phyloP scores from a whole-genome alignment of 2,113 vertebrate genomes.

The Hemiscyllium ocellatum region DNA sequence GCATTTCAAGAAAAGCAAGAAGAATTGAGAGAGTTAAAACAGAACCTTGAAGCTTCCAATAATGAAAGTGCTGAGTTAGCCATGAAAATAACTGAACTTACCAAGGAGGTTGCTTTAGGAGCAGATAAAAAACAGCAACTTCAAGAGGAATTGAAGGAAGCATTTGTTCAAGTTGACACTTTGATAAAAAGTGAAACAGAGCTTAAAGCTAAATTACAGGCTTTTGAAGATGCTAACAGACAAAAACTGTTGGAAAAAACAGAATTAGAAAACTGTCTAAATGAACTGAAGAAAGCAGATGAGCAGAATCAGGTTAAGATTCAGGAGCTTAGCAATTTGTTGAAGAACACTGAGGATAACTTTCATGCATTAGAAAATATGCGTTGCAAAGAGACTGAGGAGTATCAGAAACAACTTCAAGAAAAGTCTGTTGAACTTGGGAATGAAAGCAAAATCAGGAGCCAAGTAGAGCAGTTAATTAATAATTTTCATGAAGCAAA shows the following conservation, averaged over 20 bases:
- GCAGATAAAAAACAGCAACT: conserved; percentile 67
- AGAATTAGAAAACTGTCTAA: conserved; percentile 62
- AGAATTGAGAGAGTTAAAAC: conserved; percentile 63
- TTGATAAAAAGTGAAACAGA: conserved; percentile 61
- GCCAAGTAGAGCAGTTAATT: conserved; percentile 57
- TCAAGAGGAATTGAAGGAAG: conserved; percentile 67
- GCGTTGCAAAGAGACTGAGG: conserved; percentile 58
- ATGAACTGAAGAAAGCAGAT: conserved; percentile 50
- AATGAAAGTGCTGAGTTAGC: conserved; percentile 61
- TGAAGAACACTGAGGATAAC: conserved; percentile 60
- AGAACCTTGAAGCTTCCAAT: conserved; percentile 53
- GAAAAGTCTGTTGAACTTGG: conserved; percentile 54
- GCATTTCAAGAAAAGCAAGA: conserved; percentile 70
- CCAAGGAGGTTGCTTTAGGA: conserved; percentile 62
- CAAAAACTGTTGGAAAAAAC: conserved; percentile 64
- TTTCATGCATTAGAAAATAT: conserved; percentile 56
- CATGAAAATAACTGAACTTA: conserved; percentile 58
- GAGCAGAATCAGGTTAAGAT: conserved; percentile 60
- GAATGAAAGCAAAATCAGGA: conserved; percentile 62
- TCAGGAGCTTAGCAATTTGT: conserved; percentile 51
- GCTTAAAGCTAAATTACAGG: conserved; percentile 65
- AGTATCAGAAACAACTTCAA: conserved; percentile 61
- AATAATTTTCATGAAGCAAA: conserved; percentile 57
- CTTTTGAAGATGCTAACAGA: conserved; percentile 63
- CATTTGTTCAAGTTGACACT: conserved; percentile 53